Base-by-base conservation (phyloP, 2,113 vertebrate genomes). In the Stegostoma tigrinum region DNA sequence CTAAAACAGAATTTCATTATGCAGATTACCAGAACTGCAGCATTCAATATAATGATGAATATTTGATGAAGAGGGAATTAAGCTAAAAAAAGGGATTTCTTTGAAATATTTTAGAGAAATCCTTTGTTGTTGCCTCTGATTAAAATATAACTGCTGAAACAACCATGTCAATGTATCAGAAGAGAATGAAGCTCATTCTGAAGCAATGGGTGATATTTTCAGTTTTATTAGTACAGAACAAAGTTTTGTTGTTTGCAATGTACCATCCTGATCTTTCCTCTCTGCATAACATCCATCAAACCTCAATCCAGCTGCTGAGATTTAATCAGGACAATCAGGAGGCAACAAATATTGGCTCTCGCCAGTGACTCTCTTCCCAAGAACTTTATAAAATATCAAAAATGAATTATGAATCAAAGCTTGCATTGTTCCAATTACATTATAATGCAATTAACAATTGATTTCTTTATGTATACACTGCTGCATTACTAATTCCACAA, bases 1-100 rank as follows among this genome's bases (percentile, higher is more conserved):
- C 61, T 93, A 64, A 67, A 93, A 66, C 89, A 38, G 89, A 93
- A 93, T 93, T 66, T 93, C 61, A 93, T 93, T 93, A 93, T 93
- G 61, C 55, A 66, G 61, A 93, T 93, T 93, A n/a, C 38, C 61
- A 93, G 15, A 93, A 64, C n/a, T 93, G n/a, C 61, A 21, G 89
- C 38, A 61, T 93, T 93, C 61, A 66, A 61, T 93, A 17, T n/a
- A 66, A 66, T 67, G 61, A 93, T 93, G 61, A 93, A 93, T 66
- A 93, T 93, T 93, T 93, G 89, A 93, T 93, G 38, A 93, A 66
- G 55, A 21, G 64, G 66, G 34, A 93, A 66, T 93, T 93, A 42
- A 93, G 66, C 38, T 93, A 93, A 93, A 61, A 64, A 66, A 34
- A 19, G n/a, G 38, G 61, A 55, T 93, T 93, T 4, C 61, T 66